Percentiles rank a stretch among this genome's conserved stretches.
These are phyloP conservation scores for Lerista edwardsae DNA, from an alignment of 2,797 vertebrate species.

Conservation along the genomic window DNA sequence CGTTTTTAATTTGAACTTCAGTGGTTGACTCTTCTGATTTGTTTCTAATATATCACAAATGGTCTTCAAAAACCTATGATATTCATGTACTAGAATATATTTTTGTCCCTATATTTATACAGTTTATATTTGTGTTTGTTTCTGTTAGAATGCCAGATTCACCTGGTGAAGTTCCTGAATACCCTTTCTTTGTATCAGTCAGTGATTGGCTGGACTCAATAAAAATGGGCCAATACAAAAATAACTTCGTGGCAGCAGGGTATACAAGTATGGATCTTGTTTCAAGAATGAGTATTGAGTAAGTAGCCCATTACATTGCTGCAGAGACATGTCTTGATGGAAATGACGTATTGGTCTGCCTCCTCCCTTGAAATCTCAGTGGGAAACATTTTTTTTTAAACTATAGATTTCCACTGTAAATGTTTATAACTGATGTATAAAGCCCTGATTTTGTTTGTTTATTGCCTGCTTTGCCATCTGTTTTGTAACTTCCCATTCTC, in stretches of 20 bases:
- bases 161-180: conserved; percentile 80
- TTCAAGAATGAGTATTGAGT: conserved; percentile 86
- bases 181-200: conserved; percentile 93
- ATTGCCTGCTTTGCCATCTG: no score
- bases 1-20: no score
- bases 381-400: no score
- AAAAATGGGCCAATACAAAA: conserved; percentile 99
- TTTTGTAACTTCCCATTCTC: no score
- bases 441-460: no score
- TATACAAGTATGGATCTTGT: conserved; percentile 95
- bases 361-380: no score
- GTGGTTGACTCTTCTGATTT: background rate
- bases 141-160: conserved; percentile 81
- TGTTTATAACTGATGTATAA: no score
- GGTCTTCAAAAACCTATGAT: background rate
- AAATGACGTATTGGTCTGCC: no score
- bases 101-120: conserved; percentile 20
- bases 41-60: conserved; percentile 25
- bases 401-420: no score
- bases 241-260: conserved; percentile 94
- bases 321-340: no score
- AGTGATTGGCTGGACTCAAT: conserved; percentile 98
- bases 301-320: conserved; percentile 63
- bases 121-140: conserved; percentile 34
- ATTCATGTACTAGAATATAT: background rate